Conservation (phyloP, 1,140 invertebrate species). For the Ericerus pela region DNA sequence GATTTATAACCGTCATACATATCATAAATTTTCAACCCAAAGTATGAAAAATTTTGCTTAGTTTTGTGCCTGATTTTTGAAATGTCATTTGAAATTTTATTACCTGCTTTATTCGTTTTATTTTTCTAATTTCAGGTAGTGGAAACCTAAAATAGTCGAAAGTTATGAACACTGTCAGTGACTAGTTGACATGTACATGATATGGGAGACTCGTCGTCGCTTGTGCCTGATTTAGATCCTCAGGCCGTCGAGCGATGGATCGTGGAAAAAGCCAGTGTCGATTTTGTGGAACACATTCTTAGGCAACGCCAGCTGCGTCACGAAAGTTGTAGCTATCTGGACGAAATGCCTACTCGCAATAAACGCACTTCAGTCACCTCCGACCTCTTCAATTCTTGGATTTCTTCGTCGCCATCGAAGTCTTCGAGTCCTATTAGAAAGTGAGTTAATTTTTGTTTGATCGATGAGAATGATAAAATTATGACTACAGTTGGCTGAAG, state of each 20-base stretch:
- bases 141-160: no score
- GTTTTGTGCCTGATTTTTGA: no score
- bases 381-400: slow-evolving; percentile 67
- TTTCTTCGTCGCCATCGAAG: slow-evolving; percentile 46
- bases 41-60: no score
- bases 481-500: no score
- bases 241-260: slow-evolving; percentile 24
- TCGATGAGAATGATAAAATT: no score
- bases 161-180: slow-evolving; percentile 1
- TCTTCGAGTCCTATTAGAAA: no score
- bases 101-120: no score
- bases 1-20: no score
- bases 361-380: slow-evolving; percentile 61
- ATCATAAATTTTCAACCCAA: no score
- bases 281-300: slow-evolving; percentile 18
- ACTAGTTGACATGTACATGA: slow-evolving; percentile 4
- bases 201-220: slow-evolving; percentile 8
- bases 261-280: slow-evolving; percentile 17
- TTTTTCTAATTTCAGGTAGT: no score
- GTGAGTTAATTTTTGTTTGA: no score
- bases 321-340: not conserved
- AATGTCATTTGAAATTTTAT: no score
- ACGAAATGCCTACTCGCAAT: slow-evolving; percentile 8
- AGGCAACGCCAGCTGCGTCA: slow-evolving; percentile 10
- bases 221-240: slow-evolving; percentile 16